A percentile compares a stretch with the other conserved stretches of the same genome.
These are phyloP conservation scores for Sceloporus tristichus DNA, from an alignment of 2,113 vertebrate species.

Conservation along the genomic window DNA sequence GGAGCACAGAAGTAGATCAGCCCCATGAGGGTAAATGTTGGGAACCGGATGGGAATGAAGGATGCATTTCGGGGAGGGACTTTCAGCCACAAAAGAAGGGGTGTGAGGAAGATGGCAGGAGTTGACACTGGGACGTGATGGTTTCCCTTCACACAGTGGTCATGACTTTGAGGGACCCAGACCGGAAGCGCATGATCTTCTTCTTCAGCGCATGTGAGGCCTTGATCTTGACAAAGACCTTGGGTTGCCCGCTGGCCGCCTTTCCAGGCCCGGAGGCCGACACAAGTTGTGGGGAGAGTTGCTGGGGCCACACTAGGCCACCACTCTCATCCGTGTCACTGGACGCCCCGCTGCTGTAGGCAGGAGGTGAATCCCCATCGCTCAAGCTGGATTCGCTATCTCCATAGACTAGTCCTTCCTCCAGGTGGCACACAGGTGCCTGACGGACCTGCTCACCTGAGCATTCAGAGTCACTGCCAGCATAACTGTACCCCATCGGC, in stretches of 20 bases:
- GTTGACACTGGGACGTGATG: not conserved
- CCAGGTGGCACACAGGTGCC: slow-evolving; percentile 67
- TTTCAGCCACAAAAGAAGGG: not conserved
- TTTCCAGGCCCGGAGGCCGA: slow-evolving; percentile 64
- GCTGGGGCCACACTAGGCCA: slow-evolving; percentile 89
- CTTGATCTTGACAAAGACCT: slow-evolving; percentile 91
- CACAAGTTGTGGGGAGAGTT: slow-evolving; percentile 79
- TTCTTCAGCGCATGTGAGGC: slow-evolving; percentile 92
- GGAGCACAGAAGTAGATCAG: not conserved
- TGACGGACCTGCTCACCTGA: slow-evolving; percentile 60
- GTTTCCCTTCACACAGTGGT: slow-evolving; percentile 85
- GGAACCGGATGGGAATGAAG: not conserved
- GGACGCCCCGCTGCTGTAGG: slow-evolving; percentile 80
- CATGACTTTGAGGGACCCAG: slow-evolving; percentile 91
- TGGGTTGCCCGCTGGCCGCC: slow-evolving; percentile 73
- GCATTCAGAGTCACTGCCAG: slow-evolving; percentile 73
- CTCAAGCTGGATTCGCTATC: slow-evolving; percentile 83
- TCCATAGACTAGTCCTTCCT: slow-evolving; percentile 51
- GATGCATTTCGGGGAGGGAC: not conserved
- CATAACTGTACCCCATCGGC: slow-evolving; percentile 59
- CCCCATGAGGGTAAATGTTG: not conserved
- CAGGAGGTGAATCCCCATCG: slow-evolving; percentile 83
- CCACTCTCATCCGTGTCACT: slow-evolving; percentile 88
- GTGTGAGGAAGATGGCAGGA: slow-evolving; percentile 11
- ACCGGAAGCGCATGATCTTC: slow-evolving; percentile 90